These are phyloP conservation scores for Urocitellus parryii DNA, from an alignment of 2,113 vertebrate genomes.

Conservation along the genomic window DNA sequence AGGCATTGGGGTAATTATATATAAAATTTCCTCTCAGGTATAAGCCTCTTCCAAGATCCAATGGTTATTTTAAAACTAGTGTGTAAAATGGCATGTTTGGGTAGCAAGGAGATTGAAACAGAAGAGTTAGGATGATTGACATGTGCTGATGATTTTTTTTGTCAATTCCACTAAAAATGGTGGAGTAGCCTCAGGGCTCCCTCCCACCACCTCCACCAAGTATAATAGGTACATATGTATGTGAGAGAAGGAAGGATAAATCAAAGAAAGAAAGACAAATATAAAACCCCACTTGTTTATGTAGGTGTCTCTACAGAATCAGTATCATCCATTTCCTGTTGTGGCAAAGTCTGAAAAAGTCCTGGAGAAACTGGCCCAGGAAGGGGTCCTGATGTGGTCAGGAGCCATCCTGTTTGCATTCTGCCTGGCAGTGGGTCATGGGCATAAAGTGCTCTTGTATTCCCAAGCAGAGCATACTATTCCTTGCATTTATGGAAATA, in stretches of 20 bases:
- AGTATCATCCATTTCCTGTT: background rate
- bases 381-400: background rate
- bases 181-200: rapidly evolving
- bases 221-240: background rate
- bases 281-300: background rate
- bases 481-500: background rate
- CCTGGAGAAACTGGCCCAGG: background rate
- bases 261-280: background rate
- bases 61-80: slow-evolving; percentile 61
- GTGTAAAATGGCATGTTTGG: background rate
- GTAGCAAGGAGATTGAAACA: background rate
- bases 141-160: background rate
- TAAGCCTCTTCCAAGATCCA: slow-evolving; percentile 59
- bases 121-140: slow-evolving; percentile 13
- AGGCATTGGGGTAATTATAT: slow-evolving; percentile 68
- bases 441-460: background rate
- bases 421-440: background rate
- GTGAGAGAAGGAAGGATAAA: background rate
- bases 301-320: background rate
- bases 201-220: background rate
- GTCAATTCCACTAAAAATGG: background rate
- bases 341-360: background rate
- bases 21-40: slow-evolving; percentile 68
- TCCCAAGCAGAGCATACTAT: background rate
- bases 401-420: background rate